These are phyloP conservation scores for Albula glossodonta DNA, from an alignment of 2,113 vertebrate species.

Conservation along the genomic window DNA sequence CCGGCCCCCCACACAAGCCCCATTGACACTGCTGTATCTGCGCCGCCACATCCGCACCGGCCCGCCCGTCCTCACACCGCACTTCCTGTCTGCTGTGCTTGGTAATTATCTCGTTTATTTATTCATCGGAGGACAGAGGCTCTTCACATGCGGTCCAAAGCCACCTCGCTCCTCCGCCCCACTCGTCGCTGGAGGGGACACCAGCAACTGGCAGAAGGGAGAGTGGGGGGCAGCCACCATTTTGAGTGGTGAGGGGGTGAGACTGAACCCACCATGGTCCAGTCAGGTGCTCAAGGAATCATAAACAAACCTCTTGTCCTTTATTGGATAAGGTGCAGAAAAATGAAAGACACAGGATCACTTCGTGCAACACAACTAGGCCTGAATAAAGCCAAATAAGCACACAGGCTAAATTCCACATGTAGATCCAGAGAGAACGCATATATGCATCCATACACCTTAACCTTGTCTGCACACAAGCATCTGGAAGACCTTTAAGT, in stretches of 20 bases:
- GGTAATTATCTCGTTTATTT: constrained; percentile 33
- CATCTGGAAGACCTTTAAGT: neutral
- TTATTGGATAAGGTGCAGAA: neutral
- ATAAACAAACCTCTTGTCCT: neutral
- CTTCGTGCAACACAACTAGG: neutral
- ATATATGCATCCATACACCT: neutral
- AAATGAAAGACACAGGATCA: neutral
- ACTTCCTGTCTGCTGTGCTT: constrained; percentile 29
- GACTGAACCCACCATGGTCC: neutral
- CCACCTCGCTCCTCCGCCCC: neutral
- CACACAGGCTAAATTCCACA: neutral
- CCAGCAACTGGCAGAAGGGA: neutral
- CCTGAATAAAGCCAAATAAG: neutral
- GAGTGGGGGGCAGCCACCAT: neutral
- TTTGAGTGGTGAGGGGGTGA: neutral
- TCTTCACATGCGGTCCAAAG: constrained; percentile 12
- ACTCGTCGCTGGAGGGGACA: neutral
- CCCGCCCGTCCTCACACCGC: neutral
- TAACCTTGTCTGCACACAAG: neutral
- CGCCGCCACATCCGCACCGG: constrained; percentile 16
- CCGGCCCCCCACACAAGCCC: constrained; percentile 59
- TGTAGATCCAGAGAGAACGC: neutral
- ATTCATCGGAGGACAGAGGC: constrained; percentile 25
- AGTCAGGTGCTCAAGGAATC: neutral
- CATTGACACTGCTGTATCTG: constrained; percentile 47